Evolutionary conservation across 2,888 invertebrate genomes (phyloP), one percentile per base, ranked within the genome.

Genomic region (Psylliodes chrysocephalus): DNA sequence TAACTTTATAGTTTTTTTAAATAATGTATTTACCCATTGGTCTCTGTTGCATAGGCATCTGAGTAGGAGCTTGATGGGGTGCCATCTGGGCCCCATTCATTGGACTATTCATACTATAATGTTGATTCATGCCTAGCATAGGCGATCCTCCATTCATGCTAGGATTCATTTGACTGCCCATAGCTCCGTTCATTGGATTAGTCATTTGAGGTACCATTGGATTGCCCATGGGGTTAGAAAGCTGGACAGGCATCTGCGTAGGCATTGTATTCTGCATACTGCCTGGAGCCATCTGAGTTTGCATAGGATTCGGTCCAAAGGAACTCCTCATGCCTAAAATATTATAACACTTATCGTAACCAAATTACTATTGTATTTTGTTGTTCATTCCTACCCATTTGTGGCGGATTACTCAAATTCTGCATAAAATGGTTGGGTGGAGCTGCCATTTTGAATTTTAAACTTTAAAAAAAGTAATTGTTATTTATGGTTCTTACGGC

Each of bases 341-440:
- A n/a, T n/a, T n/a, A n/a, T n/a, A n/a, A n/a, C n/a, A n/a, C n/a
- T n/a, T n/a, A n/a, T n/a, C n/a, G n/a, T n/a, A n/a, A n/a, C n/a
- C n/a, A n/a, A n/a, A n/a, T n/a, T n/a, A 25, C 15, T 7, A 14
- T 56, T 19, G n/a, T n/a, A 10, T 14, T n/a, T 38, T 30, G 4
- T 10, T 33, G n/a, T 14, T 28, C 8, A 33, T 8, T n/a, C n/a
- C n/a, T 63, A 69, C 69, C 70, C 54, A 73, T 63, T 60, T 85
- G 84, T 73, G 88, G 89, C 35, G 84, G 79, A 65, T 86, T 88
- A 72, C 88, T 88, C 74, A 90, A 88, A 67, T 89, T 89, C 17
- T 88, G 86, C 69, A 90, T 88, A 75, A 90, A 91, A 76, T 89
- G 90, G 78, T 91, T 91, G 33, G 90, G 89, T 75, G 89, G 90